Evolutionary conservation across 2,888 invertebrate genomes (phyloP), one percentile per base, ranked within the genome.

Genomic region (Leptinotarsa haldemani): DNA sequence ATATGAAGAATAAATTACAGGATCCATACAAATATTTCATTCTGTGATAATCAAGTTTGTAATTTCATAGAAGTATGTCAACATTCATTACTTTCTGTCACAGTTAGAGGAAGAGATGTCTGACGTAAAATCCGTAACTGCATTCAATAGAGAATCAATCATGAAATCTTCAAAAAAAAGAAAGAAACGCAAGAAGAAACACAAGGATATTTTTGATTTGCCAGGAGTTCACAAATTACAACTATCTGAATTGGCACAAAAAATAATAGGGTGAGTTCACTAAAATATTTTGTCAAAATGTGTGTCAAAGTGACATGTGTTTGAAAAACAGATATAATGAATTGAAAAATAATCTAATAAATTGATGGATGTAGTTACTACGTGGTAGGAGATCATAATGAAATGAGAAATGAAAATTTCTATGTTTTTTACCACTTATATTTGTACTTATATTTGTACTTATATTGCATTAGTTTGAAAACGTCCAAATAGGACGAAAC

Each of bases 161-260:
- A 58, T 46, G 15, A 69, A 22, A 40, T 69, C 64, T 30, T 68
- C 61, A 18, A 78, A 65, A 65, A 75, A 69, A 30, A 74, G 73
- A 47, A 78, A 75, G 56, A 74, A 74, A 71, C 75, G 75, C 66
- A 77, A 76, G 74, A 75, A 74, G 74, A 73, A 72, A 67, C 70
- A 75, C 65, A 73, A 80, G 73, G 78, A 79, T n/a, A 18, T 78
- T 12, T 90, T 89, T 81, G 88, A 90, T 40, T 88, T 91, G 1
- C 88, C 90, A 25, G 92, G 92, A 1, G 90, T 92, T 7, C 83
- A 86, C 56, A 90, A 88, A 81, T 81, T 93, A 13, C 80, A 87
- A 16, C 76, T 93, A 46, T 88, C 90, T 3, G 90, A 90, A 78
- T 86, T 90, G 77, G 91, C 91, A 16, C 93, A 93, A 82, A 87